Conservation (phyloP, 2,113 vertebrate genomes). For the Cebidichthys violaceus region DNA sequence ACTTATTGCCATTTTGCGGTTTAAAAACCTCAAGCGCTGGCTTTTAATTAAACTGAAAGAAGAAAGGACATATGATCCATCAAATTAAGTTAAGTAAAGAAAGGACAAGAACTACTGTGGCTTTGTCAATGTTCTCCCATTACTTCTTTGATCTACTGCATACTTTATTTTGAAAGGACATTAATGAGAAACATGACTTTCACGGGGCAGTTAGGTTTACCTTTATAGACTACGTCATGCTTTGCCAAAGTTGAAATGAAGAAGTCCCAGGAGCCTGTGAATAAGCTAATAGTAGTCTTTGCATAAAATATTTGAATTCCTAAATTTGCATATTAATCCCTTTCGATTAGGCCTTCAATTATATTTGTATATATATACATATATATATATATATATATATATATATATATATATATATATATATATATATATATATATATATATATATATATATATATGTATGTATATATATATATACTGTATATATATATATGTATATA, state of each 20-base stretch:
- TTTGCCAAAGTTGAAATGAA: constrained; percentile 20
- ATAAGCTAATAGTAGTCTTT: neutral
- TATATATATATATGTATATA: no score
- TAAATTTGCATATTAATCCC: neutral
- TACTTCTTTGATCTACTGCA: constrained; percentile 34
- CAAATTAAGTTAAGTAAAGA: constrained; percentile 41
- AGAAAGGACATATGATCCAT: constrained; percentile 27
- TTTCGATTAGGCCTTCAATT: neutral
- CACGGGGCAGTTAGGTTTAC: constrained; percentile 4
- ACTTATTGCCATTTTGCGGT: constrained; percentile 11
- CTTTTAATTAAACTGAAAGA: constrained; percentile 32
- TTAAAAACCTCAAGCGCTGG: constrained; percentile 7
- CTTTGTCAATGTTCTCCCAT: constrained; percentile 34
- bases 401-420: no score
- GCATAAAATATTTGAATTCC: neutral
- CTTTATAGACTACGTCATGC: constrained; percentile 17
- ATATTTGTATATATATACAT: neutral
- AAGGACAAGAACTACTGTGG: constrained; percentile 6
- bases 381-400: no score
- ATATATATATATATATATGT: no score
- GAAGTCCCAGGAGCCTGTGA: neutral
- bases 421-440: no score
- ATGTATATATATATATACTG: no score
- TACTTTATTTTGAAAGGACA: constrained; percentile 40
- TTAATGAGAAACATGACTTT: constrained; percentile 62